These are phyloP conservation scores for Serilophus lunatus DNA, from an alignment of 2,113 vertebrate species.

Conservation along the genomic window DNA sequence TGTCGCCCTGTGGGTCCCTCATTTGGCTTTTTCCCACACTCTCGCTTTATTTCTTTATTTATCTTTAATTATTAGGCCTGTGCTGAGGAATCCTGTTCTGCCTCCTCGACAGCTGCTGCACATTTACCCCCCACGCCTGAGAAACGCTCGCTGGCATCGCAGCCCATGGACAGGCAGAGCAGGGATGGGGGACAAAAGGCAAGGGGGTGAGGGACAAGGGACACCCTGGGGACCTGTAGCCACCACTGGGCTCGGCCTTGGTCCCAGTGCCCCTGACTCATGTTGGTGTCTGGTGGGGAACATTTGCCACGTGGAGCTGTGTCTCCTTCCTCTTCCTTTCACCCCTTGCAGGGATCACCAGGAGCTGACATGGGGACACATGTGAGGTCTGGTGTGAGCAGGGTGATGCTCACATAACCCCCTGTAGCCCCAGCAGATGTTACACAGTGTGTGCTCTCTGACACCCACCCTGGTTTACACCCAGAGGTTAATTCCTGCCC, in stretches of 20 bases:
- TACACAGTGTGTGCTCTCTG: fast-evolving
- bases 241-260: fast-evolving
- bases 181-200: neutral
- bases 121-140: neutral
- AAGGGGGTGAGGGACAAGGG: neutral
- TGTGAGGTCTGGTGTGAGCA: fast-evolving
- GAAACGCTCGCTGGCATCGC: fast-evolving
- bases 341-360: neutral
- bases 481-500: neutral
- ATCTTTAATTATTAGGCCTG: neutral
- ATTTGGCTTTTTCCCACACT: neutral
- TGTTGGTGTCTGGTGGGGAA: fast-evolving
- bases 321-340: neutral
- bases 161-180: neutral
- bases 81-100: neutral
- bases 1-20: neutral
- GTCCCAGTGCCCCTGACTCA: fast-evolving
- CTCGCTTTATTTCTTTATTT: neutral
- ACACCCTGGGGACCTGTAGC: neutral
- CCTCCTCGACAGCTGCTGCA: neutral
- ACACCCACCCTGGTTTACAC: fast-evolving
- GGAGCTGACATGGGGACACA: fast-evolving
- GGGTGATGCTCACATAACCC: neutral
- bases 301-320: fast-evolving
- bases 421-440: fast-evolving